Base-by-base conservation (phyloP, 2,888 invertebrate species). In the Choristoneura rosaceana region DNA sequence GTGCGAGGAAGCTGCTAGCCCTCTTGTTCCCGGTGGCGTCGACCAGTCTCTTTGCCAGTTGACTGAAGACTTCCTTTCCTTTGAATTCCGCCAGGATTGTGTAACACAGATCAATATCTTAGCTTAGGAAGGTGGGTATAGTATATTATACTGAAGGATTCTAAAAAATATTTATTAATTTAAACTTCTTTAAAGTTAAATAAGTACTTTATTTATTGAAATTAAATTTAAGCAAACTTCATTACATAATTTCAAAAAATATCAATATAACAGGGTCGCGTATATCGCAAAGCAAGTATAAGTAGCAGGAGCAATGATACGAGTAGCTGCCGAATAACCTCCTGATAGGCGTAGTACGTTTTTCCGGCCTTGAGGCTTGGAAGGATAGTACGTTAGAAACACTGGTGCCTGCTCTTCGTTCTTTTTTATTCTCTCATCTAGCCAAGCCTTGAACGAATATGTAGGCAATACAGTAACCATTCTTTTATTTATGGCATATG, bases 381-480 rank as follows among this genome's bases (percentile, higher is more conserved):
- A 61, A 7, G 93, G 93, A 80, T 84, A 92, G 12, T 76, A 78
- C 45, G 79, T 76, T 43, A 93, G 81, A 12, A 25, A 14, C 0
- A 41, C 47, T 50, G 75, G 75, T 74, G 84, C 83, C 70, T 81
- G 79, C 68, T 87, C 87, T 73, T 88, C 89, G 69, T 89, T 88
- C 76, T 89, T 90, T 68, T 78, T 80, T 68, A 93, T 90, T 81
- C 84, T 90, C 67, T 91, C 90, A 52, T 89, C 88, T 65, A 93
- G 76, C 93, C 93, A 93, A 58, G 86, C 81, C 78, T 89, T 92
- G 75, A 93, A 91, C 8, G 83, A 82, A 73, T 82, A 93, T 3
- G 85, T 85, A 33, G 93, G 92, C 74, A 91, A 76, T 76, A 90
- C 79, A 50, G 89, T 85, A 41, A 81, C 84, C 78, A 93, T 80